Evolutionary conservation across 2,888 invertebrate genomes (phyloP), one percentile per base, ranked within the genome.

Genomic region (Empis stercorea): DNA sequence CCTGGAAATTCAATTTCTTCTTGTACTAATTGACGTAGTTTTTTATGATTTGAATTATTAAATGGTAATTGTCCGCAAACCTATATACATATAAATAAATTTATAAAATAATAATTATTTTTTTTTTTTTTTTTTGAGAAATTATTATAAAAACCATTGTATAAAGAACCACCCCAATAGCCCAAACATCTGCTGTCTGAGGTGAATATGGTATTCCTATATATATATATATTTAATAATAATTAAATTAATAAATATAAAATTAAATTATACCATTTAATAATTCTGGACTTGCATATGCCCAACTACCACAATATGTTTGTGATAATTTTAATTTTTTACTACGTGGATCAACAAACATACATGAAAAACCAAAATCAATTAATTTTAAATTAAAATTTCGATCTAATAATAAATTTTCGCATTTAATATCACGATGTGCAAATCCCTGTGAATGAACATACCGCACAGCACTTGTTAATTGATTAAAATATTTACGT

Each of bases 301-400:
- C 89, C 59, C 87, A 91, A 65, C 89, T 91, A 2, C 91, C 91
- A 61, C 91, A 92, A 63, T 87, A 87, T 1, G 84, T 91, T 62
- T 86, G 83, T 56, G 87, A 87, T 1, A 84, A 68, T 1, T 78
- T 70, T 48, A 71, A 73, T 14, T 79, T 74, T 2, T 82, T 81
- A 54, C 79, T 80, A 55, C 77, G 76, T 1, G 77, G 73, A 55
- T 76, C 76, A 66, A 82, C 78, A 56, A 84, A 78, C 45, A 79
- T 78, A 49, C 84, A 74, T 1, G 87, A 86, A 61, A 87, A 87
- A 5, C 87, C 87, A 63, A 87, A 87, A 61, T 87, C 87, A 1
- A 87, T 85, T 32, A 87, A 66, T 66, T 87, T 87, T 44, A 87
- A 74, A 56, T 78, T 82, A 57, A 76, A 75, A 30, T 76, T 73